These are phyloP conservation scores for Glandiceps talaboti DNA, from an alignment of 53 echinoderm and acorn worm species.

Conservation along the genomic window DNA sequence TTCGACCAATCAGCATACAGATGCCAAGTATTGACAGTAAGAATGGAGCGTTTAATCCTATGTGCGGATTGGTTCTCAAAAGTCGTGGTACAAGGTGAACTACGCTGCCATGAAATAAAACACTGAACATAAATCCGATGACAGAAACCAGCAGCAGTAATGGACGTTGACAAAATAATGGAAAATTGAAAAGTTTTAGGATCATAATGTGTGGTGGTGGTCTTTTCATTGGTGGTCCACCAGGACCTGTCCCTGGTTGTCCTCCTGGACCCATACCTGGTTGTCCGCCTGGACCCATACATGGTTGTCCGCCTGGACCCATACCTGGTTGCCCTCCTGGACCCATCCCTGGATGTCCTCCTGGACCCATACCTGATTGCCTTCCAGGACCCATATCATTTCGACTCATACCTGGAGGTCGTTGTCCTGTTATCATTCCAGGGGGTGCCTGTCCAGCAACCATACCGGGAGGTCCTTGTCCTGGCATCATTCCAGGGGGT, in stretches of 20 bases:
- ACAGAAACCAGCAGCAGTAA: neutral
- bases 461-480: neutral
- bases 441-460: neutral
- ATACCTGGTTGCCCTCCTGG: neutral
- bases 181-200: neutral
- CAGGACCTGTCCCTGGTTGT: neutral
- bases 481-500: neutral
- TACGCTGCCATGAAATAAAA: neutral
- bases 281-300: neutral
- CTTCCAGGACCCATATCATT: neutral
- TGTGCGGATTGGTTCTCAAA: neutral
- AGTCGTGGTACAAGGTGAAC: neutral
- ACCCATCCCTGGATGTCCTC: neutral
- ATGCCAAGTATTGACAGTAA: neutral
- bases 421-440: neutral
- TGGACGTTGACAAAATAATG: neutral
- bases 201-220: neutral
- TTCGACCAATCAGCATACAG: neutral
- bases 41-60: neutral
- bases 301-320: neutral
- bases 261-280: neutral
- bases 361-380: neutral
- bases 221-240: neutral
- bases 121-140: neutral
- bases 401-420: neutral